Evolutionary conservation across 2,888 invertebrate species (phyloP).

Genomic region (Dioctria rufipes): DNA sequence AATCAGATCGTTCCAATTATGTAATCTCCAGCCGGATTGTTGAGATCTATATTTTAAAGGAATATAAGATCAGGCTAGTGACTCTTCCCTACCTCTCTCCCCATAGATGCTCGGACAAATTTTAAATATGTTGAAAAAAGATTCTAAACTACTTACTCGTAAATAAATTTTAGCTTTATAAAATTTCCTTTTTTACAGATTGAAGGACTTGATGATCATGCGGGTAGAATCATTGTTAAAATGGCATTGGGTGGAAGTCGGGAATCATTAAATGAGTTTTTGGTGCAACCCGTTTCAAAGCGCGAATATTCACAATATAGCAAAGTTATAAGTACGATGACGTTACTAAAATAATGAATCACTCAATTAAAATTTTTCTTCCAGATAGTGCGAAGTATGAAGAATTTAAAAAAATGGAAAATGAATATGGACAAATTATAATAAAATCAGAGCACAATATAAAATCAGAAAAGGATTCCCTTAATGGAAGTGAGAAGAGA

Average conservation of each 20-base stretch:
- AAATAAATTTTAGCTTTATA: neutral
- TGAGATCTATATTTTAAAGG: too few species aligned
- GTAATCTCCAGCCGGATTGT: too few species aligned
- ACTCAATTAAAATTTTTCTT: constrained; percentile 61
- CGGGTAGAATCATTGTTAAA: constrained; percentile 84
- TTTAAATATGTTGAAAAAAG: too few species aligned
- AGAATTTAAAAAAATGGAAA: constrained; percentile 76
- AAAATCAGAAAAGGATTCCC: constrained; percentile 25
- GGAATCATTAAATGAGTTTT: constrained; percentile 83
- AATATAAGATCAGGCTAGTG: too few species aligned
- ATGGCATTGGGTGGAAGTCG: constrained; percentile 79
- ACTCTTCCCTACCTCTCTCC: too few species aligned
- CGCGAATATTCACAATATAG: constrained; percentile 86
- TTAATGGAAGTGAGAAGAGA: neutral
- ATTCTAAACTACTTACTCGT: neutral
- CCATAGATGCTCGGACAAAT: too few species aligned
- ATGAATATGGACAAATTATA: constrained; percentile 66
- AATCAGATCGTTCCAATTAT: too few species aligned
- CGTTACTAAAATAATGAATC: neutral
- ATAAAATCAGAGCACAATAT: constrained; percentile 61
- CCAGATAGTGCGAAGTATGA: constrained; percentile 82
- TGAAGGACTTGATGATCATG: constrained; percentile 87
- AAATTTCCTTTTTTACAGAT: constrained; percentile 73
- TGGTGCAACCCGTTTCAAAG: constrained; percentile 83
- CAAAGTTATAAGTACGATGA: constrained; percentile 88